These are phyloP conservation scores for rabbit (Oryctolagus cuniculus) DNA, from an alignment of 2,113 vertebrate genomes.

Conservation along the genomic window mOryCun1.1 NC_091440.1:109723001-109723500, in stretches of 20 bases:
- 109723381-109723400: constrained; percentile 23
- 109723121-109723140: constrained; percentile 20
- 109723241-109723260: background rate
- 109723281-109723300: background rate
- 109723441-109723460: background rate
- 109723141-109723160: background rate
- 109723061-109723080: background rate
- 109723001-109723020: background rate
- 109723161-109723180: constrained; percentile 30
- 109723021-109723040: background rate
- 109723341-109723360: constrained; percentile 61
- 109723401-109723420: background rate
- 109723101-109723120: background rate
- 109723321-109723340: constrained; percentile 24
- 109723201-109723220: background rate
- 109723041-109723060: fast-evolving
- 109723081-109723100: constrained; percentile 6
- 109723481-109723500: background rate
- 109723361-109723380: background rate
- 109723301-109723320: background rate
- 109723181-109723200: background rate
- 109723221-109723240: background rate
- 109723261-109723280: background rate
- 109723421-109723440: constrained; percentile 45
- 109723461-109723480: constrained; percentile 17